phyloP scores from a whole-genome alignment of 1,140 invertebrate genomes.

The Pogonomyrmex californicus region DNA sequence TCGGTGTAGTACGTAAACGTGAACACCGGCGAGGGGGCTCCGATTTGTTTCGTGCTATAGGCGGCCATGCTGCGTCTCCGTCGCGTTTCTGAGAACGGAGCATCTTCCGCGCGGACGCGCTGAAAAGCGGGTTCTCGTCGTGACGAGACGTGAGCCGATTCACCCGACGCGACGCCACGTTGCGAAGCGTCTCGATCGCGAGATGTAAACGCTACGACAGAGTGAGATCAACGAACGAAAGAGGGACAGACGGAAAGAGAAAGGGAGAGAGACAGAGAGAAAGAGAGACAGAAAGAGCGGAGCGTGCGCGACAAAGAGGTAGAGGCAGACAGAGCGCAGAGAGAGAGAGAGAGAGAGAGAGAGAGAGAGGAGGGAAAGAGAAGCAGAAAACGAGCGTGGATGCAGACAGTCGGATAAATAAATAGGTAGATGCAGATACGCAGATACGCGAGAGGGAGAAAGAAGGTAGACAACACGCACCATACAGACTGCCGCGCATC shows the following conservation, averaged over 20 bases:
- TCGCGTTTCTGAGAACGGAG: conserved; percentile 73
- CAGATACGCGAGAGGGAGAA: conserved; percentile 49
- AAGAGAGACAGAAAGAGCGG: background rate
- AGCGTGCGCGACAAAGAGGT: conserved; percentile 42
- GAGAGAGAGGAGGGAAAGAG: conserved; percentile 21
- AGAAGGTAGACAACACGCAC: conserved; percentile 74
- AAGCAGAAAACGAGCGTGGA: conserved; percentile 42
- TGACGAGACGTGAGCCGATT: conserved; percentile 36
- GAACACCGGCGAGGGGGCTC: conserved; percentile 69
- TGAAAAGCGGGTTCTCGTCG: conserved; percentile 59
- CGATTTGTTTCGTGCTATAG: conserved; percentile 69
- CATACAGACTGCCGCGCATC: conserved; percentile 78
- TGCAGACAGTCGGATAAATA: conserved; percentile 37
- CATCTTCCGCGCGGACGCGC: conserved; percentile 64
- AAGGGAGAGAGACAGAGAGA: background rate
- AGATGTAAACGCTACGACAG: conserved; percentile 2
- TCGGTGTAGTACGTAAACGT: too few relatives aligned
- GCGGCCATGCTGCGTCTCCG: conserved; percentile 76
- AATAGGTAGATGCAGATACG: conserved; percentile 47
- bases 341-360: background rate
- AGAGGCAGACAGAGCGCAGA: background rate
- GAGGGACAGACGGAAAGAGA: background rate
- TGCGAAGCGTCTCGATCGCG: conserved; percentile 9
- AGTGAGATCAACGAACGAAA: conserved; percentile 35
- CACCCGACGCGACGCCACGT: conserved; percentile 48